These are phyloP conservation scores for Oreochromis mossambicus DNA, from an alignment of 2,797 vertebrate genomes.

Conservation along the genomic window DNA sequence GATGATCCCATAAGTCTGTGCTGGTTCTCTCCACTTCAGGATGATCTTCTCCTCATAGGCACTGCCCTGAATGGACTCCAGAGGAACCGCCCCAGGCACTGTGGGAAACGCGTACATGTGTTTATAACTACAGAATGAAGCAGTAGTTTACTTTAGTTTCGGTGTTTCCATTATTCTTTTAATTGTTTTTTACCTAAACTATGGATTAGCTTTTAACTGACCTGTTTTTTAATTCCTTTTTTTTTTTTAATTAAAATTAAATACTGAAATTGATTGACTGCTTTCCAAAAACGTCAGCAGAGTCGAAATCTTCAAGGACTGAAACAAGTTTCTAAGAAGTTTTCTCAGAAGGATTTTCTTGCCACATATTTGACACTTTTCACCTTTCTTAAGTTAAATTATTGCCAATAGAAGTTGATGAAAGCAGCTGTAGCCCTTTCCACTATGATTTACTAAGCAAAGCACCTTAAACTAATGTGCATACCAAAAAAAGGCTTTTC, in stretches of 20 bases:
- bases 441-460: neutral
- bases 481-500: constrained; percentile 29
- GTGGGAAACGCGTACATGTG: constrained; percentile 17
- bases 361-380: neutral
- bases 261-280: neutral
- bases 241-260: neutral
- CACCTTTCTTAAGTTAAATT: neutral
- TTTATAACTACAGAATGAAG: neutral
- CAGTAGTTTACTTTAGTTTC: neutral
- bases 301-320: neutral
- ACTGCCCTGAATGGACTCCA: constrained; percentile 94
- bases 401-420: neutral
- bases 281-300: neutral
- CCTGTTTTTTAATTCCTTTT: neutral
- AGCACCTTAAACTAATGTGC: neutral
- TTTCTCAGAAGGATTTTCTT: neutral
- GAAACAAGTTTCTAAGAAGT: neutral
- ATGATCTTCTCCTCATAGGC: constrained; percentile 98
- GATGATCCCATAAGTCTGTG: constrained; percentile 93
- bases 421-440: neutral
- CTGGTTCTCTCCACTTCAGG: constrained; percentile 93
- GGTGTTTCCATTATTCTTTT: neutral
- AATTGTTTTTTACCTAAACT: neutral
- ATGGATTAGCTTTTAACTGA: neutral
- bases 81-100: constrained; percentile 92